Percentiles rank a stretch among this genome's conserved stretches.
Conservation (phyloP, 2,888 invertebrate species). For the Cryptophagus acutangulus region DNA sequence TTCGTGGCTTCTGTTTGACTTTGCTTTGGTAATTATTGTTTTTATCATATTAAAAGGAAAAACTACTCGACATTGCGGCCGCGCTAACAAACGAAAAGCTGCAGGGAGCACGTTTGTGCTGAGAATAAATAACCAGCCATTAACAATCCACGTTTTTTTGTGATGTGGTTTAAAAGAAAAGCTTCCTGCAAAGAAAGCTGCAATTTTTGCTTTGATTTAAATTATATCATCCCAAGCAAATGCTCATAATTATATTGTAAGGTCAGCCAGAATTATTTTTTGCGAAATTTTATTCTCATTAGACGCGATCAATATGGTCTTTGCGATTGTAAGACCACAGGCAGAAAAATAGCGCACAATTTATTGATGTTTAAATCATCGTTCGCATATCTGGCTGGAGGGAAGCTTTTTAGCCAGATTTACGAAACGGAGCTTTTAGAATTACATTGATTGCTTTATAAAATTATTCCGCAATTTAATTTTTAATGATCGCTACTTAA, state of each 20-base stretch:
- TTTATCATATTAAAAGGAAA: not conserved
- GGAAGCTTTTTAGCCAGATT: too few species aligned
- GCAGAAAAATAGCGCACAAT: too few species aligned
- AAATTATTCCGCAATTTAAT: too few species aligned
- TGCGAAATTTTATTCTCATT: too few species aligned
- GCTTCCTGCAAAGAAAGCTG: not conserved
- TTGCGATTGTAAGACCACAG: too few species aligned
- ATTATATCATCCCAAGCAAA: not conserved
- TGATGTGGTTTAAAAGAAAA: not conserved
- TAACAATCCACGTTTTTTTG: not conserved
- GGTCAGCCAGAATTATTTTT: not conserved
- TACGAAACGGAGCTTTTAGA: too few species aligned
- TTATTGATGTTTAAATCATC: too few species aligned
- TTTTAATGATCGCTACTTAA: too few species aligned
- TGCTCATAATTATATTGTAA: not conserved
- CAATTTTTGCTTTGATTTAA: not conserved
- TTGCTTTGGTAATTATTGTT: not conserved
- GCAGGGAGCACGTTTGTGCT: constrained; percentile 1
- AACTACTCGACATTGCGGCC: too few species aligned
- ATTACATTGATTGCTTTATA: too few species aligned
- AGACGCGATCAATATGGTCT: too few species aligned
- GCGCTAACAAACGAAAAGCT: not conserved
- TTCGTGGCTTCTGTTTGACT: not conserved
- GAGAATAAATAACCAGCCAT: constrained; percentile 2
- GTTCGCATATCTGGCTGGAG: too few species aligned